Percentiles rank a stretch among this genome's conserved stretches.
Evolutionary conservation across 2,113 vertebrate genomes (phyloP).

Genomic region (Psittacula cyanocephala): DNA sequence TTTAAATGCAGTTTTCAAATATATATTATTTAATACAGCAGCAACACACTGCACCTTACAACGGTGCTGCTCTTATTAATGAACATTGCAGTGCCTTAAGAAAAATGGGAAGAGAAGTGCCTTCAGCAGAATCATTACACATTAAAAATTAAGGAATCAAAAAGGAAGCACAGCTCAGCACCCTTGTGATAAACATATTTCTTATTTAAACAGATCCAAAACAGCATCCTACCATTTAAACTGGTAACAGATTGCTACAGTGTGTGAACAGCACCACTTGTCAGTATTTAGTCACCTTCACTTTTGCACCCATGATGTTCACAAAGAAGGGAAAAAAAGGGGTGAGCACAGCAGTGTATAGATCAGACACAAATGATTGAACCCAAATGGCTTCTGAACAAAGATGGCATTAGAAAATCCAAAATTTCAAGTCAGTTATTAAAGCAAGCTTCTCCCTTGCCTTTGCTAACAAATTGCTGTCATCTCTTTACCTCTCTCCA

Average conservation of each 20-base stretch:
- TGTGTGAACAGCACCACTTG: background rate
- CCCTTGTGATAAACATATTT: slow-evolving; percentile 54
- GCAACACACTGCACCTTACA: background rate
- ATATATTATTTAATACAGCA: slow-evolving; percentile 50
- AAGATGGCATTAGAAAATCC: background rate
- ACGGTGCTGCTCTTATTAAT: slow-evolving; percentile 1
- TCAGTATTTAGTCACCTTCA: background rate
- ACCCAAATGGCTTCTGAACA: slow-evolving; percentile 11
- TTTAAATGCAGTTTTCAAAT: slow-evolving; percentile 53
- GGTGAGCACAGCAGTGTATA: background rate
- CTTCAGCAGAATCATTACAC: slow-evolving; percentile 35
- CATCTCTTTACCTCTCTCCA: slow-evolving; percentile 42
- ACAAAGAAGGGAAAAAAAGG: background rate
- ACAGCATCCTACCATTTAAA: background rate
- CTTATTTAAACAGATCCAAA: slow-evolving; percentile 37
- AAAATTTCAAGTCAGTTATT: slow-evolving; percentile 2
- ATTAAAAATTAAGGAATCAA: slow-evolving; percentile 56
- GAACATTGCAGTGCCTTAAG: slow-evolving; percentile 1
- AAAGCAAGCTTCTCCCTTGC: background rate
- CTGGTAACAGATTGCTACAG: slow-evolving; percentile 1
- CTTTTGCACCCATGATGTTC: background rate
- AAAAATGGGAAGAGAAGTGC: slow-evolving; percentile 10
- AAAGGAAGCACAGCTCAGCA: slow-evolving; percentile 38
- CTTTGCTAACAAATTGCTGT: slow-evolving; percentile 2
- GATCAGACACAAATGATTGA: slow-evolving; percentile 2